Base-by-base conservation (phyloP, 2,113 vertebrate genomes). In the Uropsilus gracilis region DNA sequence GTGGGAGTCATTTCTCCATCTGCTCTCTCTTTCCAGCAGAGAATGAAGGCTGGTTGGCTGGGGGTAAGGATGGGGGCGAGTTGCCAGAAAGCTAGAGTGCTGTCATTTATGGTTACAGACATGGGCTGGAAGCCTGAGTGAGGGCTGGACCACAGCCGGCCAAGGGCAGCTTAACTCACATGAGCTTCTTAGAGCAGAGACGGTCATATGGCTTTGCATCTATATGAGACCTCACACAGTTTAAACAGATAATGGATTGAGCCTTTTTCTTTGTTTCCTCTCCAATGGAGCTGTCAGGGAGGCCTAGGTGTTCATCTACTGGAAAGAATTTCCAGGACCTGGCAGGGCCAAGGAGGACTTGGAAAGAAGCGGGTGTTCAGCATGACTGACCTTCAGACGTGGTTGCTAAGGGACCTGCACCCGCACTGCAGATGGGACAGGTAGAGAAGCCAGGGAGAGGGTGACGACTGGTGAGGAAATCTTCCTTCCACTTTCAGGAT, bases 1-100 rank as follows among this genome's bases (percentile, higher is more conserved):
- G 96, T 95, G 92, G 96, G 96, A 90, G 96, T 80, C 77, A 4
- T 92, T 91, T 94, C 94, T 96, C 97, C 96, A 95, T 95, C 94
- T 97, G 96, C 42, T 94, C 28, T 83, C 57, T 95, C 94, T 95
- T 85, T 76, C 92, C 94, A 95, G 92, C 37, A 73, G 87, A 96
- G 71, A 82, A 95, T 84, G 39, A 93, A 97, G 94, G 91, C 85
- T 96, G 75, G 53, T 87, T 87, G 87, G 71, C 75, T 87, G 76
- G 77, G 44, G 86, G 46, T 73, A 44, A 75, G 71, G 50, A 86
- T 9, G 80, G 53, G 37, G 71, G 76, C 10, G 22, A 92, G 68
- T 72, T 95, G 96, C 96, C 95, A 97, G 81, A 76, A 92, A 96
- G 44, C 61, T 30, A 10, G n/a, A 55, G 59, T 34, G 46, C 90